Evolutionary conservation across 2,888 invertebrate genomes (phyloP), one percentile per base, ranked within the genome.

Genomic region (Polymixis flavicincta): DNA sequence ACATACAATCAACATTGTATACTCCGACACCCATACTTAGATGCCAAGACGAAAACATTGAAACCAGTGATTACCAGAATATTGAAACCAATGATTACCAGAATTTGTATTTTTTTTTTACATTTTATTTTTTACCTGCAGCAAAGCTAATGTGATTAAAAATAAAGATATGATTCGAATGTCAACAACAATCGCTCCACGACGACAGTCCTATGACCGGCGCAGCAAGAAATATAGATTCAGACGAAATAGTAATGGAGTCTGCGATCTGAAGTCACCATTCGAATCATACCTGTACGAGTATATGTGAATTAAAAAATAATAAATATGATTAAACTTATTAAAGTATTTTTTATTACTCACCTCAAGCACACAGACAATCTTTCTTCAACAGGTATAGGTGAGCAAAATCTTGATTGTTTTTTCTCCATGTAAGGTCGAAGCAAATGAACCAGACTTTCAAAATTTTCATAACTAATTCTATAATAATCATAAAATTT

Each of bases 311-410:
- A 75, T 80, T 64, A 65, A 77, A 80, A 81, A 75, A 78, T 68
- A 68, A 68, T 45, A 57, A 48, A 45, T 72, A 77, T 71, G 71
- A 80, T 77, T 76, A n/a, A n/a, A n/a, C n/a, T n/a, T n/a, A 80
- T 74, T 80, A 74, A 73, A 81, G 73, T 74, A 82, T 82, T 78
- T 37, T 65, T 74, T 74, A 69, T 69, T 74, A 68, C 57, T 68
- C 45, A 76, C 75, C 75, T 76, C 61, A 83, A 80, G 74, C 80
- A 78, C 73, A 80, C 80, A 80, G 78, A 83, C 74, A 83, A 83
- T 83, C 80, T 83, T 69, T 80, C 80, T 74, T 72, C 66, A 82
- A 80, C 79, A 82, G 82, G 74, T 80, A 82, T 80, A 80, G 74
- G 72, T 67, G 82, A 82, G 69, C 82, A 75, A 77, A 82, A 80